Conservation (phyloP, 2,113 vertebrate genomes). For the Halichoeres trimaculatus region DNA sequence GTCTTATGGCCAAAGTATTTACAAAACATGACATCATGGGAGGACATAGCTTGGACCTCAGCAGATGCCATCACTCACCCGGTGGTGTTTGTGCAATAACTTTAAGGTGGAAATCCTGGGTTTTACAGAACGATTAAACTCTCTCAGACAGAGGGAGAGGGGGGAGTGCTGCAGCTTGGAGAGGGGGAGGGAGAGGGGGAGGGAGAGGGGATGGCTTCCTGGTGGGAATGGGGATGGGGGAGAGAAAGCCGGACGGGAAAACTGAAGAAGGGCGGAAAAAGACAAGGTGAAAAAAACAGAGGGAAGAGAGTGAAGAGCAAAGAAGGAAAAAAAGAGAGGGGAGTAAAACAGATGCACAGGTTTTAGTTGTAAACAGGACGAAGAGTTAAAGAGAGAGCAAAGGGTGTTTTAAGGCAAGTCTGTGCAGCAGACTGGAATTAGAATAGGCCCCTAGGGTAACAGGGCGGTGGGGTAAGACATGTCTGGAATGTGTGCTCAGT, state of each 20-base stretch:
- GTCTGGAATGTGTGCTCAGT: constrained; percentile 71
- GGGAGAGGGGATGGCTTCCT: constrained; percentile 45
- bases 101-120: constrained; percentile 76
- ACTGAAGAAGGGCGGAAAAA: constrained; percentile 6
- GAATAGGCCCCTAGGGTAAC: constrained; percentile 54
- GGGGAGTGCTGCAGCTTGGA: constrained; percentile 79
- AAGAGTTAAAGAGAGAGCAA: constrained; percentile 25
- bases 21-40: background rate
- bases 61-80: constrained; percentile 43
- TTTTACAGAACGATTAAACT: constrained; percentile 82
- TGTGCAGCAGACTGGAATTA: constrained; percentile 68
- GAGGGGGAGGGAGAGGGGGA: constrained; percentile 75
- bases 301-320: background rate
- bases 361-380: background rate
- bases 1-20: background rate
- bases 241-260: constrained; percentile 26
- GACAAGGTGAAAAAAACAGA: background rate
- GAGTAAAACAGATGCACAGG: constrained; percentile 13
- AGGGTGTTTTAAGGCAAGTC: constrained; percentile 63
- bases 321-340: background rate
- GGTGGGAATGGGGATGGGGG: constrained; percentile 28
- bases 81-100: constrained; percentile 31
- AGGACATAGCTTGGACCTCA: background rate
- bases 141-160: constrained; percentile 80
- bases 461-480: constrained; percentile 54